A percentile compares a stretch with the other conserved stretches of the same genome.
phyloP scores from a whole-genome alignment of 2,888 invertebrate genomes.

The Xanthia togata region DNA sequence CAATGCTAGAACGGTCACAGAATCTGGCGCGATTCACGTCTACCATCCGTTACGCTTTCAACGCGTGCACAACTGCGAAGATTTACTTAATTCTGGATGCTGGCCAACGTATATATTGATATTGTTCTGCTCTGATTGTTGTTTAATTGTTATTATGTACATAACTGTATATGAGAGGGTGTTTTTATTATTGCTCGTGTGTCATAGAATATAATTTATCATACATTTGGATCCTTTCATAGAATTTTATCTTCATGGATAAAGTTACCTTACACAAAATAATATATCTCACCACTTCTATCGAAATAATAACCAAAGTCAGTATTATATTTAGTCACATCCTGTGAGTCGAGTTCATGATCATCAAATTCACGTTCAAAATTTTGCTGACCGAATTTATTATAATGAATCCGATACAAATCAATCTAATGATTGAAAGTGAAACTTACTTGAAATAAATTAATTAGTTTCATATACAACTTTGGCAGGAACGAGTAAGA shows the following conservation, averaged over 20 bases:
- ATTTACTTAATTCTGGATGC: slow-evolving; percentile 47
- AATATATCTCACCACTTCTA: too few relatives aligned
- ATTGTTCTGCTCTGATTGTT: slow-evolving; percentile 40
- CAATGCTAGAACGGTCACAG: slow-evolving; percentile 40
- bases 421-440: background rate
- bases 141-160: slow-evolving; percentile 17
- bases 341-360: background rate
- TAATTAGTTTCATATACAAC: background rate
- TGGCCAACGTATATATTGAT: slow-evolving; percentile 43
- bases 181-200: background rate
- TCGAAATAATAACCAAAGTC: too few relatives aligned
- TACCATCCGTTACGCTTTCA: slow-evolving; percentile 76
- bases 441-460: background rate
- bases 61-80: slow-evolving; percentile 58
- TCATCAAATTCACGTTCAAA: background rate
- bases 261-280: background rate
- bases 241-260: too few relatives aligned
- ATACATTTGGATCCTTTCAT: background rate
- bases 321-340: background rate
- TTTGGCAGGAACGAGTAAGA: background rate
- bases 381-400: background rate
- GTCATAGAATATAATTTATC: background rate
- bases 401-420: background rate
- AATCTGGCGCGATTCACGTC: slow-evolving; percentile 39
- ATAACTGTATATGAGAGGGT: background rate